Conservation (phyloP, 2,113 vertebrate species). For the Copsychus sechellarum region DNA sequence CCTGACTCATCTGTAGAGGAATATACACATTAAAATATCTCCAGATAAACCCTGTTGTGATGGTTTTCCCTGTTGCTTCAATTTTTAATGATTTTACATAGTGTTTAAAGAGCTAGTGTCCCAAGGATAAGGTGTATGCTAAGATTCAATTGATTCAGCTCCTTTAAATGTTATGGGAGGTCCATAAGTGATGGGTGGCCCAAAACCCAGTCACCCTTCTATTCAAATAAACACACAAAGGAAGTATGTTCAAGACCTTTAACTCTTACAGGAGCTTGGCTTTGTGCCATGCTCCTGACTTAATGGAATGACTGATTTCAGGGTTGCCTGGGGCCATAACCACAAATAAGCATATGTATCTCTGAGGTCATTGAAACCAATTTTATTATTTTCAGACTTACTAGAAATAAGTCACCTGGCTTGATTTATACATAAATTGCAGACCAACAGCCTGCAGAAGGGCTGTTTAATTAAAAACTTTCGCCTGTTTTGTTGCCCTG, state of each 20-base stretch:
- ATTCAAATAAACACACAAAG: constrained; percentile 36
- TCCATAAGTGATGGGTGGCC: constrained; percentile 50
- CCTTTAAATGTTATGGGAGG: constrained; percentile 12
- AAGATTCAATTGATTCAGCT: neutral
- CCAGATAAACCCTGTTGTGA: neutral
- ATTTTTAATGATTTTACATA: neutral
- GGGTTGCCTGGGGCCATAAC: constrained; percentile 29
- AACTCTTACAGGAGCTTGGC: constrained; percentile 40
- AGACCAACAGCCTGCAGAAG: neutral
- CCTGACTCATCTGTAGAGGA: neutral
- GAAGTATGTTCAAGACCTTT: constrained; percentile 50
- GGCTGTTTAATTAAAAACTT: constrained; percentile 18
- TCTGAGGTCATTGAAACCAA: constrained; percentile 33
- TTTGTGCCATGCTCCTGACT: constrained; percentile 8
- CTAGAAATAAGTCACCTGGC: constrained; percentile 23
- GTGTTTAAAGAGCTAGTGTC: neutral
- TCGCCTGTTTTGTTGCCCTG: neutral
- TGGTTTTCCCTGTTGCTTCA: neutral
- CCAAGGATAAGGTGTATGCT: neutral
- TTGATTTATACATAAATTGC: neutral
- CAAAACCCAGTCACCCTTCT: constrained; percentile 26
- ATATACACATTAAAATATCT: constrained; percentile 5
- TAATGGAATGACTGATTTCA: constrained; percentile 22
- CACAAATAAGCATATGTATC: constrained; percentile 18
- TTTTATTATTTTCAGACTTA: constrained; percentile 39